A percentile compares a stretch with the other conserved stretches of the same genome.
phyloP scores from a whole-genome alignment of 1,140 invertebrate species.

The Hesperophylax magnus region DNA sequence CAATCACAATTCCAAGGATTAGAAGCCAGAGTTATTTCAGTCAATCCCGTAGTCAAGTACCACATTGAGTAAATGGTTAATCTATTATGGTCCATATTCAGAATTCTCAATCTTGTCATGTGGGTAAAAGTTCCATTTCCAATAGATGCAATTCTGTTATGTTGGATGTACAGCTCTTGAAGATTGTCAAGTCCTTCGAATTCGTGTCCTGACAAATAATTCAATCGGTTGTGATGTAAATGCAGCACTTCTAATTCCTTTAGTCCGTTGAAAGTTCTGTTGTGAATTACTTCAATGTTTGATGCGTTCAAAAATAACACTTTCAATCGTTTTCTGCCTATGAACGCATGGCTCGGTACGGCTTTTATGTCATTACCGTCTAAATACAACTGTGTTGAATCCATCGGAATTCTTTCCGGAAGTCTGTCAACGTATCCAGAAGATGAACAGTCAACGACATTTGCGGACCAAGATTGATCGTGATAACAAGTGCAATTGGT shows the following conservation, averaged over 20 bases:
- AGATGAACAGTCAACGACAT: constrained; percentile 90
- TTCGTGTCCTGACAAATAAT: constrained; percentile 85
- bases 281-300: constrained; percentile 88
- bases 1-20: constrained; percentile 94
- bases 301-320: constrained; percentile 88
- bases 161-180: constrained; percentile 87
- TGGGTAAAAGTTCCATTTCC: constrained; percentile 84
- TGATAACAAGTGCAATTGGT: constrained; percentile 93
- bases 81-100: constrained; percentile 85
- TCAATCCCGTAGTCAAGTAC: constrained; percentile 79
- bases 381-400: constrained; percentile 89
- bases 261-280: constrained; percentile 91
- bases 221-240: constrained; percentile 85
- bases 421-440: constrained; percentile 80
- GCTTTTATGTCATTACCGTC: constrained; percentile 89
- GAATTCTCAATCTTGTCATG: constrained; percentile 78
- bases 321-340: constrained; percentile 88
- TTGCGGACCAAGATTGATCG: constrained; percentile 92
- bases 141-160: constrained; percentile 83
- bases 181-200: constrained; percentile 83
- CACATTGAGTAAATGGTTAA: constrained; percentile 83
- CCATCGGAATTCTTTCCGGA: constrained; percentile 92
- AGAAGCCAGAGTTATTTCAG: constrained; percentile 78
- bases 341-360: constrained; percentile 89
- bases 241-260: constrained; percentile 86